Percentiles rank a stretch among this genome's conserved stretches.
These are phyloP conservation scores for Nemapogon koenigi DNA, from an alignment of 2,888 invertebrate genomes.

Conservation along the genomic window DNA sequence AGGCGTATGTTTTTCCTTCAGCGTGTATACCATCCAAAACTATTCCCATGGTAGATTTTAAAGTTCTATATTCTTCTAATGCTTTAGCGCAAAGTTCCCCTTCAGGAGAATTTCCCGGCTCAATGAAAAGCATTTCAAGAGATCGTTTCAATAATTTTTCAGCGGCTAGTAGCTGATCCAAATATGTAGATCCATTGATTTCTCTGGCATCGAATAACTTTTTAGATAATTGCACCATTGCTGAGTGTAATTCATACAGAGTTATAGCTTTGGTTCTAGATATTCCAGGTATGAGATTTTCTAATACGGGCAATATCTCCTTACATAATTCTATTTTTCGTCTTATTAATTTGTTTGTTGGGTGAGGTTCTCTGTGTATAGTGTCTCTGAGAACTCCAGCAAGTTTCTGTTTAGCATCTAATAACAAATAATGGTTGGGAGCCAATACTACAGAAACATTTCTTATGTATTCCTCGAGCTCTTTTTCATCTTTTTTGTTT, in stretches of 20 bases:
- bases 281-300: conserved; percentile 73
- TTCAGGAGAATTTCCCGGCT: conserved; percentile 75
- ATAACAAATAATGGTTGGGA: conserved; percentile 70
- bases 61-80: conserved; percentile 67
- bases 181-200: conserved; percentile 59
- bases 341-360: conserved; percentile 60
- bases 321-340: conserved; percentile 72
- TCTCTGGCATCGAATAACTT: conserved; percentile 67
- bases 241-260: conserved; percentile 76
- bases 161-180: conserved; percentile 62
- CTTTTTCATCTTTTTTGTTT: conserved; percentile 49
- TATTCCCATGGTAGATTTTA: conserved; percentile 56
- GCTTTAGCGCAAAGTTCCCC: conserved; percentile 73
- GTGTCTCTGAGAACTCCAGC: conserved; percentile 63
- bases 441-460: conserved; percentile 67
- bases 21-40: conserved; percentile 38
- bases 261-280: conserved; percentile 75
- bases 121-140: conserved; percentile 71
- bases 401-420: conserved; percentile 74
- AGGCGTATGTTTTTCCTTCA: conserved; percentile 32
- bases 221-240: conserved; percentile 70
- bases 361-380: conserved; percentile 52
- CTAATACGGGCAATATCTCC: conserved; percentile 69
- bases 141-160: conserved; percentile 67
- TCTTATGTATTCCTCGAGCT: conserved; percentile 54